Evolutionary conservation across 1,140 invertebrate genomes (phyloP), one percentile per base, ranked within the genome.

Genomic region (Laupala kohalensis): DNA sequence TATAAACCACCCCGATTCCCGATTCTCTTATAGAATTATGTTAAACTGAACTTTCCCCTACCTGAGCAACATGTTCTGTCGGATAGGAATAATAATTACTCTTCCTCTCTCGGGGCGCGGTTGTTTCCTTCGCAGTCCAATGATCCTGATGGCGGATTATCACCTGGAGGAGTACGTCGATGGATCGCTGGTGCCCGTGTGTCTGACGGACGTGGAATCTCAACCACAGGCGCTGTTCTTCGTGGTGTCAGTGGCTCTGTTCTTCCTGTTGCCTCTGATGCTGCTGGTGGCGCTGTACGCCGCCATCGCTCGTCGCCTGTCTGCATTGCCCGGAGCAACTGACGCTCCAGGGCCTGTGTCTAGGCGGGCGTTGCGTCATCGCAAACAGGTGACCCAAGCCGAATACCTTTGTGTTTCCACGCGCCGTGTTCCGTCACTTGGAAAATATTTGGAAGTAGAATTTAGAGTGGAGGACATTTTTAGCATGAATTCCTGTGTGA

Each of bases 271-370:
- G 9, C 93, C 93, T 19, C 80, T 94, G 24, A 77, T 90, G 25
- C 85, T 94, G 66, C 84, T 95, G 29, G 78, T 93, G 63, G 80
- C 89, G 62, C 83, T 94, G 4, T 95, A 94, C 79, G 84, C 86
- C 24, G 82, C 89, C 73, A 94, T 95, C 75, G 88, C 90, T 5
- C 86, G 86, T 70, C 89, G 91, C 74, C 83, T 95, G 26, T 88
- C 89, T 74, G 84, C 83, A 13, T 86, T 88, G 67, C 84, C 85
- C 9, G 84, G 84, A 71, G 67, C 67, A 27, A 9, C 30, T n/a
- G 12, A 25, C 63, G 15, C 75, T 86, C 75, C 87, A 87, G 0
- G 83, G 89, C 72, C 37, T 19, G 37, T 53, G 1, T 53, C 37
- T 64, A 25, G 29, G 2, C 27, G 28, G 15, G 70, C 26, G 12